Base-by-base conservation (phyloP, 1,140 invertebrate genomes). In the Gonioctena quinquepunctata region DNA sequence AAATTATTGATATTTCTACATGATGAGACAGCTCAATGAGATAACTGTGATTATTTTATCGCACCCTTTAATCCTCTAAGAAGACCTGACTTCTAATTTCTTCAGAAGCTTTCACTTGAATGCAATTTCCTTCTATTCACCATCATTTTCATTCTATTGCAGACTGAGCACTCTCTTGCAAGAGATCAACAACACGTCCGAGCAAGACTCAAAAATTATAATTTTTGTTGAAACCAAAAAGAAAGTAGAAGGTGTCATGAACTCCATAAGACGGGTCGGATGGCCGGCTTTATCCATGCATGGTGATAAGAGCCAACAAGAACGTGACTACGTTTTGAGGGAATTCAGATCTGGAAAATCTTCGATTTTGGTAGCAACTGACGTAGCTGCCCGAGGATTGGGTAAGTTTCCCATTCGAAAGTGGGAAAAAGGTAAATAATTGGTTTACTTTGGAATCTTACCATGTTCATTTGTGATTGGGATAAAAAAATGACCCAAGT, bases 141-240 rank as follows among this genome's bases (percentile, higher is more conserved):
- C 21, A 11, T 52, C 1, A 65, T 23, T 18, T 52, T 52, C 28
- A 89, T 11, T 50, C 7, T 50, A 5, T 72, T 74, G 18, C 42
- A 76, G 75, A 49, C 87, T 97, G 73, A 91, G 92, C 83, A 90
- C 90, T 76, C 85, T 97, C 19, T 84, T 97, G 18, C 91, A 95
- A 84, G 93, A 96, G 85, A 96, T 97, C 78, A 91, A 89, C 69
- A 89, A 91, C 74, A 91, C 93, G 78, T 89, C 91, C 76, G 94
- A 96, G 76, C 91, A 91, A 76, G 92, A 93, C 73, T 93, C 94
- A 73, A 98, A 97, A 84, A 96, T 93, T 2, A 92, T 99, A 21
- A 96, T 99, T 78, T 99, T 99, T 86, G 94, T 94, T 70, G 96
- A 98, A 84, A 99, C 96, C 0, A 99, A 99, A 79, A 90, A 94